A percentile compares a stretch with the other conserved stretches of the same genome.
These are phyloP conservation scores for Sarcophilus harrisii DNA, from an alignment of 2,797 vertebrate species.

Conservation along the genomic window DNA sequence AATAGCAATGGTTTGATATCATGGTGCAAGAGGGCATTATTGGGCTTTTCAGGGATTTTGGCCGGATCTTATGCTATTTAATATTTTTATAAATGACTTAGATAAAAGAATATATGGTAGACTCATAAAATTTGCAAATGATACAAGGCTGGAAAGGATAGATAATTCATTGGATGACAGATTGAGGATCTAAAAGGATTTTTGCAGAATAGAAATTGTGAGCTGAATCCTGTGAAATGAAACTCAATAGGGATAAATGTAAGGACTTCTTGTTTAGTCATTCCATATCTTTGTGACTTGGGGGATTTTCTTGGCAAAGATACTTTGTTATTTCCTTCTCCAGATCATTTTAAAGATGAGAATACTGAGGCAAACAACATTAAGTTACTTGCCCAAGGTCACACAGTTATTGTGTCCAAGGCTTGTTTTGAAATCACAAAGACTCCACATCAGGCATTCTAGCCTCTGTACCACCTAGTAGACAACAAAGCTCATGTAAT, in stretches of 20 bases:
- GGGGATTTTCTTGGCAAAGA: neutral
- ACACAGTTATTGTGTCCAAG: neutral
- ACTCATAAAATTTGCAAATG: neutral
- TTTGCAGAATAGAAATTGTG: neutral
- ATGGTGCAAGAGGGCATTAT: neutral
- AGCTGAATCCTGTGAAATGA: neutral
- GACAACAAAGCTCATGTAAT: neutral
- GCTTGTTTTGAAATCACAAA: neutral
- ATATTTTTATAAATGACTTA: neutral
- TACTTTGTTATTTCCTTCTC: neutral
- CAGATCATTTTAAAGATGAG: neutral
- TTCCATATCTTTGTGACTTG: neutral
- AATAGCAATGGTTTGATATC: neutral
- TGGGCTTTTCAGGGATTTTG: neutral
- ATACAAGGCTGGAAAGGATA: neutral
- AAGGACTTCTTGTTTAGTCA: neutral
- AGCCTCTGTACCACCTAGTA: neutral
- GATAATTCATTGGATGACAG: neutral
- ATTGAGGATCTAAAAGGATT: neutral
- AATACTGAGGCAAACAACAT: neutral
- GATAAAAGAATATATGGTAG: neutral
- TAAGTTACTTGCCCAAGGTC: neutral
- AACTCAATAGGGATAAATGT: neutral
- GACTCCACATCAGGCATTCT: neutral
- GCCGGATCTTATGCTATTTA: neutral